Conservation (phyloP, 2,113 vertebrate genomes). For the Scalopus aquaticus region DNA sequence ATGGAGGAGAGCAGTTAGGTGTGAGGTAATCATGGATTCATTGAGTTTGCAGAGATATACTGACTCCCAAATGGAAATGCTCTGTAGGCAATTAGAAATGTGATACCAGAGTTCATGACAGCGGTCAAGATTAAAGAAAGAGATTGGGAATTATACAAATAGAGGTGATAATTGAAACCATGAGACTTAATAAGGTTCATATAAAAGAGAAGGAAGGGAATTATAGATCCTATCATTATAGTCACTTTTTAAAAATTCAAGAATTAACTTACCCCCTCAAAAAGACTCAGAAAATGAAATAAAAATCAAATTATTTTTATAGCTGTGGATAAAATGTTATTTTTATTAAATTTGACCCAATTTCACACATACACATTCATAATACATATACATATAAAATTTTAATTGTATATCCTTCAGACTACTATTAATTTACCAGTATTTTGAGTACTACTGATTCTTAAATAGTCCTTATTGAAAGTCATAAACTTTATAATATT, state of each 20-base stretch:
- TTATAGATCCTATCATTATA: not conserved
- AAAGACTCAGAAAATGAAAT: conserved; percentile 1
- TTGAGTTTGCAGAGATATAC: not conserved
- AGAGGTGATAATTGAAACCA: conserved; percentile 68
- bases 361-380: not conserved
- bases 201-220: conserved; percentile 46
- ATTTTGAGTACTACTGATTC: not conserved
- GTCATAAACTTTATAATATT: not conserved
- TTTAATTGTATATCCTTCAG: not conserved
- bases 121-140: conserved; percentile 47
- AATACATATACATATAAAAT: not conserved
- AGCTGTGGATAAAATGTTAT: not conserved
- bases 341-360: conserved; percentile 17
- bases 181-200: conserved; percentile 18
- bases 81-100: conserved; percentile 67
- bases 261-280: conserved; percentile 46
- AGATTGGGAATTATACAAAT: conserved; percentile 62
- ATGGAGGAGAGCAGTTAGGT: not conserved
- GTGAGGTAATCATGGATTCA: not conserved
- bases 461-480: not conserved
- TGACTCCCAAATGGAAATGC: conserved; percentile 25
- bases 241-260: conserved; percentile 21
- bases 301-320: not conserved
- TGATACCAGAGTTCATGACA: conserved; percentile 43
- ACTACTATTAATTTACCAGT: not conserved